A percentile compares a stretch with the other conserved stretches of the same genome.
Conservation (phyloP, 2,888 invertebrate species). For the Nephrotoma appendiculata region DNA sequence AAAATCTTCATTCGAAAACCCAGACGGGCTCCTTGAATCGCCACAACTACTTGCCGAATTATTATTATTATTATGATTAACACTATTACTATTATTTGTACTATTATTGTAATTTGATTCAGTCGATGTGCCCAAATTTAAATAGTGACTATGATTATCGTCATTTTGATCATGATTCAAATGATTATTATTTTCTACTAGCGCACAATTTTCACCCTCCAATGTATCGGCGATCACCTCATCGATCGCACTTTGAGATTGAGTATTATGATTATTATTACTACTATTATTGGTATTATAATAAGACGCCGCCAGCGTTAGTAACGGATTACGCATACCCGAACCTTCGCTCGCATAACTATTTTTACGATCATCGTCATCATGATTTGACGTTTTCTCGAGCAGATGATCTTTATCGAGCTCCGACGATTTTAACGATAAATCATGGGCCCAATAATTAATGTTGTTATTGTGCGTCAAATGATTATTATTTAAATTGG, state of each 20-base stretch:
- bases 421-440: slow-evolving; percentile 7
- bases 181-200: slow-evolving; percentile 22
- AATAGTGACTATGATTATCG: slow-evolving; percentile 21
- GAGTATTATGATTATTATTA: not conserved
- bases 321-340: slow-evolving; percentile 5
- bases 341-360: slow-evolving; percentile 7
- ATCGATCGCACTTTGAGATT: slow-evolving; percentile 19
- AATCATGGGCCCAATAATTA: slow-evolving; percentile 2
- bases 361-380: not conserved
- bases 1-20: slow-evolving; percentile 16
- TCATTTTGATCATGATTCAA: slow-evolving; percentile 14
- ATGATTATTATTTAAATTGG: not conserved
- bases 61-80: slow-evolving; percentile 14
- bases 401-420: not conserved
- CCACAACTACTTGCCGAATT: slow-evolving; percentile 27
- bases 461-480: not conserved
- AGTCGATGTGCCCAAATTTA: slow-evolving; percentile 25
- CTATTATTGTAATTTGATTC: slow-evolving; percentile 18
- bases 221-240: slow-evolving; percentile 32
- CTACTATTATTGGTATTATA: slow-evolving; percentile 2
- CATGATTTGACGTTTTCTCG: not conserved
- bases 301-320: slow-evolving; percentile 5
- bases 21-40: slow-evolving; percentile 26
- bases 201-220: slow-evolving; percentile 27
- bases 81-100: slow-evolving; percentile 11